Base-by-base conservation (phyloP, 2,113 vertebrate genomes). In the Elephantulus edwardii region DNA sequence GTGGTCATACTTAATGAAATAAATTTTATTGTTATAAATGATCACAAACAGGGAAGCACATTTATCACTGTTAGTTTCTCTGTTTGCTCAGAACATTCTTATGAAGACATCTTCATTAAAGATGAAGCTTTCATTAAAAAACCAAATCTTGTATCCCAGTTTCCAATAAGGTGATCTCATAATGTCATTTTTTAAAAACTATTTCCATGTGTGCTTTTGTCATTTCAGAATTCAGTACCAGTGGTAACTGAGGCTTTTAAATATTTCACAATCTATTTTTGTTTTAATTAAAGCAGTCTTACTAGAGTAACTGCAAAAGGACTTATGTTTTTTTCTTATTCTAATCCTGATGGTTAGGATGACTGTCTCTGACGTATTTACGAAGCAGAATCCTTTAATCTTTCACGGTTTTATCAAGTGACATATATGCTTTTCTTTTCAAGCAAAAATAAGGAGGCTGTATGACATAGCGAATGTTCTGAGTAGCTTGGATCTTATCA, bases 391-490 rank as follows among this genome's bases (percentile, higher is more conserved):
- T 76, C 52, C 35, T 94, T 89, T 87, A 71, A 83, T 86, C 89
- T 83, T 94, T 79, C 48, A 44, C 78, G 82, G 71, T 91, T 80
- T 48, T 16, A 44, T 71, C 92, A 88, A 42, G 22, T 71, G 72
- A 19, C 58, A 6, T 79, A 28, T 56, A 94, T 79, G 1, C 83
- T 93, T 81, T 95, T 94, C 90, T 60, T 56, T 91, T 95, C 58
- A 96, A 99, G 99, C 99, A 80, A 99, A 99, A 98, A 99, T 99
- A 89, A 98, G 99, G 52, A 98, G 99, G 86, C 97, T 99, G 83
- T 99, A 99, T 85, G 99, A 99, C 90, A 99, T 99, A 30, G 99
- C 99, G 2, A 99, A 99, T 68, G 98, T 99, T 84, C 98, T 99
- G 79, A 99, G 98, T 89, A 99, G 99, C 96, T 97, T 99, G 81